Conservation (phyloP, 2,113 vertebrate species). For the Ceyx melanurus region DNA sequence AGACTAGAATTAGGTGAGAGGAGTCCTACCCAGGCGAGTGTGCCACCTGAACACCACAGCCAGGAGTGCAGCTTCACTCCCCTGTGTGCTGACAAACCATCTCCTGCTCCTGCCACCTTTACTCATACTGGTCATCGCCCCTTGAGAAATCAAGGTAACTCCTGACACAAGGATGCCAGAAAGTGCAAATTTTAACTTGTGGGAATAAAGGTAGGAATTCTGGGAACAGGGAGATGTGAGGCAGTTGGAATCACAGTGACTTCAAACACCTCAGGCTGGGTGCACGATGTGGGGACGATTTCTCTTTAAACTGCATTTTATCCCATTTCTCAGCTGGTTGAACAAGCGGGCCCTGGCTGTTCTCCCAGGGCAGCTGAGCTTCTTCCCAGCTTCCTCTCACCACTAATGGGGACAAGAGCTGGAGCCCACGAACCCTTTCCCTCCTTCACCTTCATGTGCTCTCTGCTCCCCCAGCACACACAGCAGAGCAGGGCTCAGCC, state of each 20-base stretch:
- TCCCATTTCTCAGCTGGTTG: not conserved
- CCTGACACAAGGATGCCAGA: not conserved
- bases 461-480: not conserved
- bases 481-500: not conserved
- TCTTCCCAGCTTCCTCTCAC: not conserved
- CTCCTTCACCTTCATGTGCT: not conserved
- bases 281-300: not conserved
- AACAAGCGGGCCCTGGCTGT: not conserved
- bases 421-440: not conserved
- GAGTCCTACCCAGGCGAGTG: not conserved
- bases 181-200: not conserved
- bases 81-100: not conserved
- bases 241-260: not conserved
- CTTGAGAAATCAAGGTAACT: not conserved
- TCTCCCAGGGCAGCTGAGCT: not conserved
- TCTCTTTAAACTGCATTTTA: not conserved
- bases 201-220: not conserved
- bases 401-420: not conserved
- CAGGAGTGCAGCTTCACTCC: not conserved
- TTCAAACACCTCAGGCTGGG: not conserved
- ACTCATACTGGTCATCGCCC: rapidly evolving
- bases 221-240: not conserved
- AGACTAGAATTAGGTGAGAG: not conserved
- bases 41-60: rapidly evolving
- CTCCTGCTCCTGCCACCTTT: not conserved